Evolutionary conservation across 2,888 invertebrate genomes (phyloP).

Genomic region (Cataglyphis cursor): DNA sequence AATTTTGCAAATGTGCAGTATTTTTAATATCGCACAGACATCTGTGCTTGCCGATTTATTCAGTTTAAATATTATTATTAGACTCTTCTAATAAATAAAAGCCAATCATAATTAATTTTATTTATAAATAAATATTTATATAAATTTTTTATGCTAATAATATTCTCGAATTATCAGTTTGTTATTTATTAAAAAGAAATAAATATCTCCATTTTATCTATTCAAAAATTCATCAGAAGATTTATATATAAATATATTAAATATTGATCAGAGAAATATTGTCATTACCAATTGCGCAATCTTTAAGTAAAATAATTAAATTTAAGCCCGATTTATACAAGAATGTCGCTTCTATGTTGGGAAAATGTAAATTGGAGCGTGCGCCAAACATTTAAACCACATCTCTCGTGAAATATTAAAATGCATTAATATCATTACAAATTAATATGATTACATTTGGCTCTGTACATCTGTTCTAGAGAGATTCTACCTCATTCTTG

Average conservation of each 20-base stretch:
- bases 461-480: not conserved
- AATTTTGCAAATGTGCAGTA: no score
- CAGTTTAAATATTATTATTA: not conserved
- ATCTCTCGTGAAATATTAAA: conserved; percentile 6
- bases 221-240: not conserved
- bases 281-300: not conserved
- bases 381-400: not conserved
- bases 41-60: not conserved
- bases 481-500: not conserved
- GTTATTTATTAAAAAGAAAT: not conserved
- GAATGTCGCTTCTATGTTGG: not conserved
- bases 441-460: not conserved
- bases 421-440: not conserved
- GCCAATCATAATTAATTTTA: not conserved
- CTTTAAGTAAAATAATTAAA: conserved; percentile 23
- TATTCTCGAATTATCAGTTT: not conserved
- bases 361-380: not conserved
- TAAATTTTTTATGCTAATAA: not conserved
- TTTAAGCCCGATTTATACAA: not conserved
- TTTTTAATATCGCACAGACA: not conserved
- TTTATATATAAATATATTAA: conserved; percentile 12
- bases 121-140: not conserved
- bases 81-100: not conserved
- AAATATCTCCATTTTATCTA: not conserved
- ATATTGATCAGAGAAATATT: not conserved